phyloP scores from a whole-genome alignment of 2,888 invertebrate species.

The Nipponacmea schrenckii region DNA sequence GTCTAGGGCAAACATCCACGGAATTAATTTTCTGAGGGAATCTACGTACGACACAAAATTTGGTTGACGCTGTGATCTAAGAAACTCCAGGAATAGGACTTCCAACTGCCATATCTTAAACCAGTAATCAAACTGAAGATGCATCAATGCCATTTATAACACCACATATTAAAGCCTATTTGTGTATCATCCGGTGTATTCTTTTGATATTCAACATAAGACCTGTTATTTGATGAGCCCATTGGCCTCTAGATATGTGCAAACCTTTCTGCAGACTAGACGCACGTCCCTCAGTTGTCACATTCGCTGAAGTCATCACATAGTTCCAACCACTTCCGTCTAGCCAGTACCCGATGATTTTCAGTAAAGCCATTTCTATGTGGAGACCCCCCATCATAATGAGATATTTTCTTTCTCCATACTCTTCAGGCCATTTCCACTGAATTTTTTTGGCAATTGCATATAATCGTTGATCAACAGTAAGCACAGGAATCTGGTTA shows the following conservation, averaged over 20 bases:
- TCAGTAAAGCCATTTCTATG: constrained; percentile 7
- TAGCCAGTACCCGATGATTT: neutral
- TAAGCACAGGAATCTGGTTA: neutral
- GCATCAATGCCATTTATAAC: no score
- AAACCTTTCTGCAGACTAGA: constrained; percentile 1
- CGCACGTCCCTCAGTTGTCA: constrained; percentile 11
- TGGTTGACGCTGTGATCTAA: neutral
- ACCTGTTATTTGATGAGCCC: constrained; percentile 5
- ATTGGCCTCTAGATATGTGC: neutral
- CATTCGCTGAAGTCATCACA: neutral
- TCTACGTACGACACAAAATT: constrained; percentile 3
- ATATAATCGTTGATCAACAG: constrained; percentile 10
- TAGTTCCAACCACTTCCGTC: constrained; percentile 5
- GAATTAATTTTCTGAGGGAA: constrained; percentile 3
- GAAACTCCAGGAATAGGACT: constrained; percentile 5
- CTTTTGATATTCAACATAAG: neutral
- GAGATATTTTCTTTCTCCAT: constrained; percentile 6
- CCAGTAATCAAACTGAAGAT: constrained; percentile 10
- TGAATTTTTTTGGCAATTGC: constrained; percentile 8
- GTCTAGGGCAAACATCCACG: constrained; percentile 9
- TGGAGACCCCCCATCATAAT: constrained; percentile 11
- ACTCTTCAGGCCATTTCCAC: constrained; percentile 3
- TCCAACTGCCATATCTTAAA: neutral
- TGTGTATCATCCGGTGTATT: neutral
- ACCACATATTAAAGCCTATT: no score